Base-by-base conservation (phyloP, 1,140 invertebrate species). In the Acyrthosiphon pisum region DNA sequence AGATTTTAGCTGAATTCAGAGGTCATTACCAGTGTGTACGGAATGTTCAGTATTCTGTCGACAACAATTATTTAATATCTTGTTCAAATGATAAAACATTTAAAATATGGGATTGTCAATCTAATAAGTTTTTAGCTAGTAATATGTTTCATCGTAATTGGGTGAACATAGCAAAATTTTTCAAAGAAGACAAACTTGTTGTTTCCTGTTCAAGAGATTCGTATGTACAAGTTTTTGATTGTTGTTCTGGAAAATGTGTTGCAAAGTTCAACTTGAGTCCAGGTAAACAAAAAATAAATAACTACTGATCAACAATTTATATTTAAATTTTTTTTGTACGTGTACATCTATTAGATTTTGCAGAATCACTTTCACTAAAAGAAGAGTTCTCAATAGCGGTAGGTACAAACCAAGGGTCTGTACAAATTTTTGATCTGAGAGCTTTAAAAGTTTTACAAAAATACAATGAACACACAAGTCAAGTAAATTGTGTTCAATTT, bases 1-100 rank as follows among this genome's bases (percentile, higher is more conserved):
- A 84, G 23, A 44, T 93, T 37, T 41, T 30, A 30, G 56, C 76
- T 53, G 91, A 93, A 83, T 84, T 93, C 6, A 86, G 22, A 93
- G 91, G 81, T 20, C 91, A 93, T 93, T 93, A 37, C 56, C 76
- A 84, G 14, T 50, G 46, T 41, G 18, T 56, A 53, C 81, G 35
- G 37, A 44, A 41, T 86, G 41, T 93, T 41, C 48, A 93, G 41
- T 93, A 84, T 50, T 93, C 91, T 56, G 0, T 6, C 0, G 91
- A 93, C 23, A 93, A 86, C 86, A 93, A 56, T 20, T 84, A 93
- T 53, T 93, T 93, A 93, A 22, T 93, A 37, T 93, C 91, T n/a
- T 93, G 91, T 93, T 93, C 91, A n/a, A 93, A 93, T 56, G 91
- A 93, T 86, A 93, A 93, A 93, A 93, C 91, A 56, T 93, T 93